These are phyloP conservation scores for Urophycis tenuis DNA, from an alignment of 2,797 vertebrate species.

Conservation along the genomic window DNA sequence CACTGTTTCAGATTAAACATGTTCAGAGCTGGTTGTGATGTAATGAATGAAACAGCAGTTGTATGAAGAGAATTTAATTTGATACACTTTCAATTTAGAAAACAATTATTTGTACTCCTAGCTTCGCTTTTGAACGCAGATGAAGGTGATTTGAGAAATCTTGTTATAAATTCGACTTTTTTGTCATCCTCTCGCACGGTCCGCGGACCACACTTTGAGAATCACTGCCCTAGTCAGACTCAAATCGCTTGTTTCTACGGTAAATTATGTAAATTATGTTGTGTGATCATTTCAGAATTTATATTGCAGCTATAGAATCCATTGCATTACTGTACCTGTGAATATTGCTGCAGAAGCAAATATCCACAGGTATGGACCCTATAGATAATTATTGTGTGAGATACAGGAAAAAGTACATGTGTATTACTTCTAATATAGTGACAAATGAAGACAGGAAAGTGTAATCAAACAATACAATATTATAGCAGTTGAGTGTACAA, in stretches of 20 bases:
- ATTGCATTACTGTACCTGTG: constrained; percentile 1
- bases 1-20: too few relatives aligned
- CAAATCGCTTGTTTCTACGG: not conserved
- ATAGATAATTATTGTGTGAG: not conserved
- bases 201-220: too few relatives aligned
- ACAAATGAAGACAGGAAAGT: not conserved
- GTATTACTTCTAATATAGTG: not conserved
- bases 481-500: not conserved
- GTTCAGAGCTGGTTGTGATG: too few relatives aligned
- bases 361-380: not conserved
- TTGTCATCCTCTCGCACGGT: too few relatives aligned
- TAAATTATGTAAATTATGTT: not conserved
- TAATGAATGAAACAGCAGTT: too few relatives aligned
- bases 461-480: not conserved
- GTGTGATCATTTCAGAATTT: not conserved
- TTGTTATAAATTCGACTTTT: too few relatives aligned
- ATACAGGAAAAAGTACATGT: not conserved
- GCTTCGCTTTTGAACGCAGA: too few relatives aligned
- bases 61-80: too few relatives aligned
- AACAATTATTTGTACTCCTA: too few relatives aligned
- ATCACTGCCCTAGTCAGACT: too few relatives aligned
- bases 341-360: not conserved
- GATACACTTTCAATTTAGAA: too few relatives aligned
- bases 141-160: too few relatives aligned
- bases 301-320: not conserved